Evolutionary conservation across 1,140 invertebrate genomes (phyloP).

Genomic region (Neelides sp.): DNA sequence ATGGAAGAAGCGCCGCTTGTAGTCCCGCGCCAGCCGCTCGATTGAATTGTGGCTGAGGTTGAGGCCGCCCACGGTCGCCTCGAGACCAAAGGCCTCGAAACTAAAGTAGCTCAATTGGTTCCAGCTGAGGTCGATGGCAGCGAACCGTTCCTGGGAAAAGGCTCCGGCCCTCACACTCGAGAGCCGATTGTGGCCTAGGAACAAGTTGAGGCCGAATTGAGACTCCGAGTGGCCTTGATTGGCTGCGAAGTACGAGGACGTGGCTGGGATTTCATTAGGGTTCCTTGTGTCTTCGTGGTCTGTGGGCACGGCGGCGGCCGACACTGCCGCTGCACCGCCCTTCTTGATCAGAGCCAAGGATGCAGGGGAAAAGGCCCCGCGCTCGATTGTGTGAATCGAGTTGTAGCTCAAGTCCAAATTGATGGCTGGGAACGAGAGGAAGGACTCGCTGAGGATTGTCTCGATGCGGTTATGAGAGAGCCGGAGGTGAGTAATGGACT

Average conservation of each 20-base stretch:
- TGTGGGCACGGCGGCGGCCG: constrained; percentile 2
- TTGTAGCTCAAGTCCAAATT: constrained; percentile 30
- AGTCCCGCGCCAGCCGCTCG: constrained; percentile 55
- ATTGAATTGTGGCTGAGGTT: constrained; percentile 67
- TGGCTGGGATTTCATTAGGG: neutral
- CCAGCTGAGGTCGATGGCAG: constrained; percentile 53
- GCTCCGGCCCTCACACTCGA: constrained; percentile 46
- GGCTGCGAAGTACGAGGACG: no score
- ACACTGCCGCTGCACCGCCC: no score
- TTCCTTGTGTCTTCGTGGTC: neutral
- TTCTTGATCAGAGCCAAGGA: neutral
- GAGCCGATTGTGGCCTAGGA: constrained; percentile 55
- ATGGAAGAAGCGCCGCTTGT: constrained; percentile 25
- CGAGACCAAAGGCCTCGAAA: constrained; percentile 58
- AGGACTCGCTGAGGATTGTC: constrained; percentile 43
- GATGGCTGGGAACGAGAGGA: constrained; percentile 35
- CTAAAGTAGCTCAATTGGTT: constrained; percentile 58
- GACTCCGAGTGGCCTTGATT: constrained; percentile 47
- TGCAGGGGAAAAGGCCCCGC: constrained; percentile 17
- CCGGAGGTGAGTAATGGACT: constrained; percentile 59
- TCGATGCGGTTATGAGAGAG: constrained; percentile 60
- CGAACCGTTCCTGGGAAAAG: constrained; percentile 41
- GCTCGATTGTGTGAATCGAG: constrained; percentile 20
- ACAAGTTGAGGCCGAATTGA: constrained; percentile 52
- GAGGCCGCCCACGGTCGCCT: constrained; percentile 58